Percentiles rank a stretch among this genome's conserved stretches.
Evolutionary conservation across 2,888 invertebrate genomes (phyloP).

Genomic region (Chloroclystis v-ata): DNA sequence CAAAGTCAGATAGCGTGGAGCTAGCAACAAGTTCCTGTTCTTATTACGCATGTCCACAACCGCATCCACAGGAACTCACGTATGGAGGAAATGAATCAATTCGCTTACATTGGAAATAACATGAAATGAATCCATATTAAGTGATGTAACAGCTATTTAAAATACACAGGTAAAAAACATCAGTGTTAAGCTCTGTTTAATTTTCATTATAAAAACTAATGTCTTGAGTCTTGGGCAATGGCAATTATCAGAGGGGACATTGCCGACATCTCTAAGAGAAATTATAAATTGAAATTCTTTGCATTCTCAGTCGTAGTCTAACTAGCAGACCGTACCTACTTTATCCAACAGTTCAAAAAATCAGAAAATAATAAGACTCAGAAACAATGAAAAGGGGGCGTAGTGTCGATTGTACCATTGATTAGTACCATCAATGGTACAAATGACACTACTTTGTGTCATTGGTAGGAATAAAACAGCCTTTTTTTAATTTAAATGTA

Average conservation of each 20-base stretch:
- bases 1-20: slow-evolving; percentile 53
- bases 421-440: too few relatives aligned
- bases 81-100: slow-evolving; percentile 23
- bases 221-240: slow-evolving; percentile 35
- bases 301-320: too few relatives aligned
- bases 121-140: not conserved
- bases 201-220: slow-evolving; percentile 8
- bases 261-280: slow-evolving; percentile 40
- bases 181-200: slow-evolving; percentile 11
- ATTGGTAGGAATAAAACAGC: too few relatives aligned
- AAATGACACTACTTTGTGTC: too few relatives aligned
- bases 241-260: slow-evolving; percentile 43
- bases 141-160: slow-evolving; percentile 7
- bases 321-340: too few relatives aligned
- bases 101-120: slow-evolving; percentile 7
- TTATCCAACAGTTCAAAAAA: too few relatives aligned
- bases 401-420: too few relatives aligned
- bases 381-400: too few relatives aligned
- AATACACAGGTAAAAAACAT: not conserved
- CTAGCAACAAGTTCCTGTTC: slow-evolving; percentile 46
- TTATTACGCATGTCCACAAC: slow-evolving; percentile 41
- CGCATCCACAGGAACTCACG: slow-evolving; percentile 30
- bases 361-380: too few relatives aligned
- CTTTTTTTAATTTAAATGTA: not conserved
- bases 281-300: slow-evolving; percentile 14